A percentile compares a stretch with the other conserved stretches of the same genome.
Conservation (phyloP, 2,888 invertebrate species). For the Troides helena region DNA sequence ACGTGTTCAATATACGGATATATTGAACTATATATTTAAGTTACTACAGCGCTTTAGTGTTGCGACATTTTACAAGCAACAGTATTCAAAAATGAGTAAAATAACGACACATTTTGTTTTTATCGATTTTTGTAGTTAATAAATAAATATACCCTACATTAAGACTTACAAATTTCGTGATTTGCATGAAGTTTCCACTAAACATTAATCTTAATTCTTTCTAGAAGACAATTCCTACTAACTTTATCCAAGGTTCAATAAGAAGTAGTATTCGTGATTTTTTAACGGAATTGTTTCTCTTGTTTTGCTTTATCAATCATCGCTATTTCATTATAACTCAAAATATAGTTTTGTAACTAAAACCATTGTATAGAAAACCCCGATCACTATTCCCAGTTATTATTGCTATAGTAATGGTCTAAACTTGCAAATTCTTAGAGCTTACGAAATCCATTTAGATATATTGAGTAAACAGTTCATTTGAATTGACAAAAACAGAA, state of each 20-base stretch:
- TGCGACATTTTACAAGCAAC: too few species aligned
- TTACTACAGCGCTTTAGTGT: background rate
- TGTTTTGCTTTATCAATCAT: background rate
- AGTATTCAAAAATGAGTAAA: too few species aligned
- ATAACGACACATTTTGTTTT: too few species aligned
- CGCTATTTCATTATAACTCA: conserved; percentile 2
- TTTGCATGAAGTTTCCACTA: background rate
- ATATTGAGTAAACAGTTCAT: conserved; percentile 14
- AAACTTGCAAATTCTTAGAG: conserved; percentile 21
- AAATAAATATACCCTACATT: too few species aligned
- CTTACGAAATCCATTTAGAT: conserved; percentile 16
- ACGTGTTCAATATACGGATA: conserved; percentile 35
- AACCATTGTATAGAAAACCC: conserved; percentile 15
- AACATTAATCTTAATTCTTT: too few species aligned
- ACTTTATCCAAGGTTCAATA: too few species aligned
- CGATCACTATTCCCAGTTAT: conserved; percentile 9
- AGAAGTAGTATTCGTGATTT: too few species aligned
- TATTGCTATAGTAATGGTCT: conserved; percentile 20
- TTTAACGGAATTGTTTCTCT: background rate
- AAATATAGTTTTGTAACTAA: background rate
- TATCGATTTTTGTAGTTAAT: too few species aligned
- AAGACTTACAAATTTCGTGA: background rate
- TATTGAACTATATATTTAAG: background rate
- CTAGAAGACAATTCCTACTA: too few species aligned
- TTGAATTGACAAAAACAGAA: conserved; percentile 9